These are phyloP conservation scores for Nebria ingens DNA, from an alignment of 1,140 invertebrate genomes.

Conservation along the genomic window DNA sequence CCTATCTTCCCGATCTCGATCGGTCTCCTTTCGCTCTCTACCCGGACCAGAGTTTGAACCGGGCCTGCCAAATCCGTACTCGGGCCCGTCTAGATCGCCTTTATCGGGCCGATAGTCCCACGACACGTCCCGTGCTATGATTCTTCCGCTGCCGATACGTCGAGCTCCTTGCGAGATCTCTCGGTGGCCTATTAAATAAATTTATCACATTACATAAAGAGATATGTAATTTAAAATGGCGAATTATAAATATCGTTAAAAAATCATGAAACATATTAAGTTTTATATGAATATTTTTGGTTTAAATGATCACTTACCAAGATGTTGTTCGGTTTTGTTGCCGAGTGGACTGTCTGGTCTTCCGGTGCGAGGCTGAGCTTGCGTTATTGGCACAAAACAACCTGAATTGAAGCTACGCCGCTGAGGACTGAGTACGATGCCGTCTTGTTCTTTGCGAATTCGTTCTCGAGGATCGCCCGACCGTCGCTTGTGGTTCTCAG, in stretches of 20 bases:
- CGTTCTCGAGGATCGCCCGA: slow-evolving; percentile 66
- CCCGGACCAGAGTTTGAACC: slow-evolving; percentile 16
- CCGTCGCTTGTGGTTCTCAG: slow-evolving; percentile 35
- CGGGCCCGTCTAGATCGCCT: slow-evolving; percentile 14
- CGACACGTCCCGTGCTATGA: slow-evolving; percentile 53
- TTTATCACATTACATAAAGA: not conserved
- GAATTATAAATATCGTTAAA: too few relatives aligned
- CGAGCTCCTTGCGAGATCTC: slow-evolving; percentile 35
- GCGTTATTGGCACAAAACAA: slow-evolving; percentile 52
- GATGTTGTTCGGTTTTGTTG: not conserved
- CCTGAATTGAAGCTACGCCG: slow-evolving; percentile 73
- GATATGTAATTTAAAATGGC: not conserved
- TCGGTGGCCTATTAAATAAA: slow-evolving; percentile 37
- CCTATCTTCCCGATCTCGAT: slow-evolving; percentile 19
- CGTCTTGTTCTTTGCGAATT: slow-evolving; percentile 70
- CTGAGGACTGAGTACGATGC: slow-evolving; percentile 73
- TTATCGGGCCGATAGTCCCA: slow-evolving; percentile 38
- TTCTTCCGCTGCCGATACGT: slow-evolving; percentile 68
- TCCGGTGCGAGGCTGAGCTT: slow-evolving; percentile 35
- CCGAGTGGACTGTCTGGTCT: slow-evolving; percentile 37
- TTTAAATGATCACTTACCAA: too few relatives aligned
- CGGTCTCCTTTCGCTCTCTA: slow-evolving; percentile 22
- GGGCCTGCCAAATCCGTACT: slow-evolving; percentile 17
- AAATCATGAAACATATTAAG: too few relatives aligned
- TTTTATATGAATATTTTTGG: too few relatives aligned